Percentiles rank a stretch among this genome's conserved stretches.
Conservation (phyloP, 2,113 vertebrate species). For the Tychaedon coryphoeus region DNA sequence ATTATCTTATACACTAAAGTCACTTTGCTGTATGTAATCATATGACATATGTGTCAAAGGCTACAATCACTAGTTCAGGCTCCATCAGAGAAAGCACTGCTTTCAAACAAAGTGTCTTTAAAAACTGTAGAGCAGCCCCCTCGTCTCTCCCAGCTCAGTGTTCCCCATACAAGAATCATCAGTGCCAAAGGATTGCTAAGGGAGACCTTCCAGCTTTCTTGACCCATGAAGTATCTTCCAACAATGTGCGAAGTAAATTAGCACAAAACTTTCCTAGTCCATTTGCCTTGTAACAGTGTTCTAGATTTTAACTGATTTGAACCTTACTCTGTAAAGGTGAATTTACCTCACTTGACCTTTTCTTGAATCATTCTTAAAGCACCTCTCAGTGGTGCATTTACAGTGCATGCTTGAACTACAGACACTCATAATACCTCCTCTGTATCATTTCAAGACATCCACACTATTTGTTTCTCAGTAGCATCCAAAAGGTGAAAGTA, state of each 20-base stretch:
- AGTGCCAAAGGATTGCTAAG: neutral
- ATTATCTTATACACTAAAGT: neutral
- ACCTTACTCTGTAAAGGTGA: slow-evolving; percentile 8
- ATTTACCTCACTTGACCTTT: slow-evolving; percentile 45
- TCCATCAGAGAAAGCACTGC: neutral
- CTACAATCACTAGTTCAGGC: neutral
- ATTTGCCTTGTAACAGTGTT: slow-evolving; percentile 1
- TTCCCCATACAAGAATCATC: neutral
- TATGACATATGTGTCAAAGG: neutral
- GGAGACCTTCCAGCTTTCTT: neutral
- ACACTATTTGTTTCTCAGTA: slow-evolving; percentile 58
- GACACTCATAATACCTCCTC: slow-evolving; percentile 40
- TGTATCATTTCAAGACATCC: slow-evolving; percentile 58
- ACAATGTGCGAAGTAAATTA: neutral
- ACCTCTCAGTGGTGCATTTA: neutral
- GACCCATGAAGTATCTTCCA: neutral
- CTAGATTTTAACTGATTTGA: slow-evolving; percentile 27
- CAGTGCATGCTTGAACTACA: slow-evolving; percentile 46
- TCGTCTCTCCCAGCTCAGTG: neutral
- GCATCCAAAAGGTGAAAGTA: slow-evolving; percentile 43
- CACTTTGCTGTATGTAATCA: neutral
- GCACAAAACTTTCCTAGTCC: neutral
- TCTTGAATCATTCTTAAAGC: slow-evolving; percentile 27
- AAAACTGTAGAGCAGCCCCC: neutral
- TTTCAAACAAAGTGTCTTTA: neutral